phyloP scores from a whole-genome alignment of 2,113 vertebrate species.

The Bostrychus sinensis region DNA sequence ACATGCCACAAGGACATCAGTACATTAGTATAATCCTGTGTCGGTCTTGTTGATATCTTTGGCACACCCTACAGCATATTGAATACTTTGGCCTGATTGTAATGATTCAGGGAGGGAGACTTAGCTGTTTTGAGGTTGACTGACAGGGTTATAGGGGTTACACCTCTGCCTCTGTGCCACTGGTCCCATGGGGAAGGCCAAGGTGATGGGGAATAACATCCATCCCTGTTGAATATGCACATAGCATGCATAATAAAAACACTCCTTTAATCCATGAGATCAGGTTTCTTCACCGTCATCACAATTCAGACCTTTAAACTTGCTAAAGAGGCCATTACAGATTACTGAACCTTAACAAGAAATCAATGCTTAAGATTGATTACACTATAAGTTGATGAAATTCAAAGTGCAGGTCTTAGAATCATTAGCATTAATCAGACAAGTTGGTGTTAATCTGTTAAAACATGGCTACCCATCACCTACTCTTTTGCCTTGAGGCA shows the following conservation, averaged over 20 bases:
- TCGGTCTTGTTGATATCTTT: conserved; percentile 14
- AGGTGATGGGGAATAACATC: conserved; percentile 66
- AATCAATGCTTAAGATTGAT: conserved; percentile 32
- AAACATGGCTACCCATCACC: background rate
- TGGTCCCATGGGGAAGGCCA: conserved; percentile 47
- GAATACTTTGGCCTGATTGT: conserved; percentile 14
- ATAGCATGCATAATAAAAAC: conserved; percentile 30
- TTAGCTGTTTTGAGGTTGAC: conserved; percentile 57
- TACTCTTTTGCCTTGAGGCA: background rate
- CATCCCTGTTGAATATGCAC: conserved; percentile 31
- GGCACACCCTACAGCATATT: background rate
- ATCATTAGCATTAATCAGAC: background rate
- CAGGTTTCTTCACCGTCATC: conserved; percentile 17
- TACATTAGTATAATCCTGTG: background rate
- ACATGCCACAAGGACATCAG: background rate
- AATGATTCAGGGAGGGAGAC: conserved; percentile 52
- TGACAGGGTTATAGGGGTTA: conserved; percentile 56
- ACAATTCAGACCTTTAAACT: conserved; percentile 15
- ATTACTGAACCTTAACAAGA: background rate
- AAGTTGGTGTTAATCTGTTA: background rate
- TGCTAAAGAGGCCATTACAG: background rate
- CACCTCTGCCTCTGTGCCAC: conserved; percentile 53
- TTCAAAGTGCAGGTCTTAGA: background rate
- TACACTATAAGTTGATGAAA: background rate
- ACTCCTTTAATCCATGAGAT: conserved; percentile 15